Evolutionary conservation across 1,140 invertebrate species (phyloP), one percentile per base, ranked within the genome.

Genomic region (Orchestia grillus): DNA sequence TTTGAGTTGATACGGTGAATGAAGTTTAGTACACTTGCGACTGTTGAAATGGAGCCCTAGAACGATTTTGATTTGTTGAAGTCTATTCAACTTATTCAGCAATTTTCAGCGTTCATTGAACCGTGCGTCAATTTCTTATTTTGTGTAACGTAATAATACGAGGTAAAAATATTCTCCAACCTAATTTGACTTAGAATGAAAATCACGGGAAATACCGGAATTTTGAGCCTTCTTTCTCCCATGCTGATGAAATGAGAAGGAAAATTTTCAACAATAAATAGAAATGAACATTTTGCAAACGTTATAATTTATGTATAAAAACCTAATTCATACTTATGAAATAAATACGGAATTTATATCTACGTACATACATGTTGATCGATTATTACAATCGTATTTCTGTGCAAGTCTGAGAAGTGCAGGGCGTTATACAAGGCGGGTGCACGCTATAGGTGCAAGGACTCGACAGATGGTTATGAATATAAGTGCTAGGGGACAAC

Each of bases 341-440:
- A 77, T 77, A 77, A 15, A 77, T 77, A 77, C 28, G 28, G 15
- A 77, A 77, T 77, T 3, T 23, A 28, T 77, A 77, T 77, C 62
- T 77, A 77, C 62, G 28, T 77, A 53, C 47, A 53, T 53, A 53
- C 28, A 77, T 15, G 8, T 43, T 94, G 92, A 94, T 42, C 19
- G 44, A 94, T 44, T 40, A 94, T 94, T 94, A 94, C 92, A 94
- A 94, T 44, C 92, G 92, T 94, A 94, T 94, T 94, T 94, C 92
- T 45, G 92, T 94, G 92, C 92, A 94, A 47, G 92, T 94, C 47
- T 94, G 92, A 94, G 92, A 94, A 19, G 92, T 94, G 92, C 92
- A 94, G 36, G 92, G 92, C 45, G 92, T 94, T 44, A 94, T 94
- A 45, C 92, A 94, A 45, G 92, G 92, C 92, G 92, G 92, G 36